Percentiles rank a stretch among this genome's conserved stretches.
phyloP scores from a whole-genome alignment of 2,113 vertebrate genomes.

The Lamprologus callipterus region DNA sequence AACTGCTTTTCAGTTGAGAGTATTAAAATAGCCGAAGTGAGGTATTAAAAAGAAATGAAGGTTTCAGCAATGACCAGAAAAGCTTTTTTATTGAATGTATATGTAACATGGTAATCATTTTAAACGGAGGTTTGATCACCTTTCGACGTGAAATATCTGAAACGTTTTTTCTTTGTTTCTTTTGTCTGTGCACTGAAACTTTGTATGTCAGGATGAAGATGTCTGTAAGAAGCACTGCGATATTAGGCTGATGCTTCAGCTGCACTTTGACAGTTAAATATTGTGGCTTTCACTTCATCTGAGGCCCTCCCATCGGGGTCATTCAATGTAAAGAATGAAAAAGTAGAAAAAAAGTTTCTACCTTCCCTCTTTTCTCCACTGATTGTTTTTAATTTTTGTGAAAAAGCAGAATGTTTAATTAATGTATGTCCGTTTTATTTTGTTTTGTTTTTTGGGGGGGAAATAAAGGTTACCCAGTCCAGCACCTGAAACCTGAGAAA shows the following conservation, averaged over 20 bases:
- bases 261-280: rapidly evolving
- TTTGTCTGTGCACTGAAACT: not conserved
- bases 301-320: rapidly evolving
- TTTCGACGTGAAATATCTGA: rapidly evolving
- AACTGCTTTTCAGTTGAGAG: not conserved
- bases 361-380: not conserved
- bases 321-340: not conserved
- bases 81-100: not conserved
- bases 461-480: not conserved
- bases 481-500: not conserved
- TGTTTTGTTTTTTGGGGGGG: rapidly evolving
- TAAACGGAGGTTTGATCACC: not conserved
- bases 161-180: rapidly evolving
- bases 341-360: not conserved
- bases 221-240: not conserved
- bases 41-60: not conserved
- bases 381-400: not conserved
- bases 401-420: not conserved
- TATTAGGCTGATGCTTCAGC: not conserved
- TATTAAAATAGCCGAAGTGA: rapidly evolving
- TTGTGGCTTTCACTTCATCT: not conserved
- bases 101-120: not conserved
- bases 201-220: not conserved
- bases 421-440: not conserved
- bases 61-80: not conserved